Conservation (phyloP, 2,113 vertebrate species). For the Centropristis striata region DNA sequence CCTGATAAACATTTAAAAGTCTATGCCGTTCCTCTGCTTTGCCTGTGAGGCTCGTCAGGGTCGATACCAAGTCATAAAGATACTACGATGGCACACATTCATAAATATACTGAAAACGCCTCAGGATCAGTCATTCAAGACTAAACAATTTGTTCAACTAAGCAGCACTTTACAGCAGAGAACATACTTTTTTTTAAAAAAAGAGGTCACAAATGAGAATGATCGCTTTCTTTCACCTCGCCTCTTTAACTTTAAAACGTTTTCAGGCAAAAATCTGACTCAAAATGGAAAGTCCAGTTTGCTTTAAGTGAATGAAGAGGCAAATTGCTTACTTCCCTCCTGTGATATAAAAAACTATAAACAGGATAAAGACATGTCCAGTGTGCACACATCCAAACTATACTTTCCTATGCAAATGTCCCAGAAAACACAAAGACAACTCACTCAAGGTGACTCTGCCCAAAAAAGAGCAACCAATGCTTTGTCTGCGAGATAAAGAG, state of each 20-base stretch:
- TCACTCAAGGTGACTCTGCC: constrained; percentile 72
- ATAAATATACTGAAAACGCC: not conserved
- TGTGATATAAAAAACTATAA: not conserved
- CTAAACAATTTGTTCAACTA: not conserved
- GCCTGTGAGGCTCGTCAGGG: not conserved
- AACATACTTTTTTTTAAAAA: not conserved
- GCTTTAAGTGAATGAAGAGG: not conserved
- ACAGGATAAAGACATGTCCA: not conserved
- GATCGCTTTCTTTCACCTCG: not conserved
- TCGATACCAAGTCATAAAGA: constrained; percentile 11
- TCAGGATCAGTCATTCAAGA: not conserved
- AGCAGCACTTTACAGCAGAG: not conserved
- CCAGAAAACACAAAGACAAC: constrained; percentile 7
- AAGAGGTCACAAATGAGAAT: not conserved
- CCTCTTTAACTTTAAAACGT: constrained; percentile 3
- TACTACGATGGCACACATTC: not conserved
- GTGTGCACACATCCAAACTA: not conserved
- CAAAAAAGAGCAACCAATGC: constrained; percentile 44
- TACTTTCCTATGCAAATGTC: not conserved
- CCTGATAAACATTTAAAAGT: constrained; percentile 5
- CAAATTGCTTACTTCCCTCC: not conserved
- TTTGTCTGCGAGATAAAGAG: constrained; percentile 66
- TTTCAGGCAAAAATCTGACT: not conserved
- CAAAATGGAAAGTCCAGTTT: not conserved
- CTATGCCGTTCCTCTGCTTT: not conserved